Conservation (phyloP, 2,888 invertebrate species). For the Pristionchus fissidentatus region DNA sequence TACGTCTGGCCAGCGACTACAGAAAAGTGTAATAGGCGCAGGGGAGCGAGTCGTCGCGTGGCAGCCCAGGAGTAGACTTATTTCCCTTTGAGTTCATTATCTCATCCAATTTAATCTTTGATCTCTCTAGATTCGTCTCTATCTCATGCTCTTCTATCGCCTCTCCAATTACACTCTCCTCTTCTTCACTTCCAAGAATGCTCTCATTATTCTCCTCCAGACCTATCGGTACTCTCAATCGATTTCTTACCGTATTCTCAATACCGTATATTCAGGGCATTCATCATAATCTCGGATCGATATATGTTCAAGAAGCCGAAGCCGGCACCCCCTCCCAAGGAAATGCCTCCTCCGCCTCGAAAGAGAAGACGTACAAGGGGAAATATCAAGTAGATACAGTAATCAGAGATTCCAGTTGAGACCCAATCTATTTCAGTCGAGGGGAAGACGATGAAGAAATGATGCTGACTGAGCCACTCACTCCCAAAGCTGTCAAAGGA, state of each 20-base stretch:
- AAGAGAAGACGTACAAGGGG: conserved; percentile 43
- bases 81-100: too few species aligned
- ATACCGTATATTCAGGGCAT: neutral
- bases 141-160: conserved; percentile 89
- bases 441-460: conserved; percentile 46
- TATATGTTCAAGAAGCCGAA: conserved; percentile 39
- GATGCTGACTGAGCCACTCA: conserved; percentile 42
- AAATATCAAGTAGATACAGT: conserved; percentile 21
- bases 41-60: too few species aligned
- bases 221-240: conserved; percentile 63
- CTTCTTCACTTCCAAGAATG: conserved; percentile 93
- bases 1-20: too few species aligned
- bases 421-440: conserved; percentile 11
- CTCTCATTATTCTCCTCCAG: conserved; percentile 86
- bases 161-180: conserved; percentile 95
- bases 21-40: too few species aligned
- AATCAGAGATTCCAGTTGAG: neutral
- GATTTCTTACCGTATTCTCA: neutral
- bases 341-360: conserved; percentile 4
- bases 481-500: neutral
- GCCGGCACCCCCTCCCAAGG: conserved; percentile 6
- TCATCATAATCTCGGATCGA: conserved; percentile 39
- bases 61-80: too few species aligned
- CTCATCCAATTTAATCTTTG: too few species aligned
- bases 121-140: conserved; percentile 78